These are phyloP conservation scores for Sphaeramia orbicularis DNA, from an alignment of 2,797 vertebrate genomes.

Conservation along the genomic window DNA sequence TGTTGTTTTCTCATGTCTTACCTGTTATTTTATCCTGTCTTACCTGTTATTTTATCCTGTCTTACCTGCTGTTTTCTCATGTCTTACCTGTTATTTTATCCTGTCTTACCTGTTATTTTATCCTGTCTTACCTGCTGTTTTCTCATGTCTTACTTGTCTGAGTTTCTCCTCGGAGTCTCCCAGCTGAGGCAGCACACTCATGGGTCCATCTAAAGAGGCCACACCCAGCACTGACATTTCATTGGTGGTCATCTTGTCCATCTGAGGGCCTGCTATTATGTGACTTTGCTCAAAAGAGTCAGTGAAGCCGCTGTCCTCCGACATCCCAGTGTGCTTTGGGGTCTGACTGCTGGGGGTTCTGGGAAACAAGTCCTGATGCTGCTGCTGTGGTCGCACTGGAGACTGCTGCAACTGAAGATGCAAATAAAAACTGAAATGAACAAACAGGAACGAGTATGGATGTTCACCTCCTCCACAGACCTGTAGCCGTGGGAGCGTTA, in stretches of 20 bases:
- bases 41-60: too few relatives aligned
- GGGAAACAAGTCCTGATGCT: constrained; percentile 84
- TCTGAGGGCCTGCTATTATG: constrained; percentile 80
- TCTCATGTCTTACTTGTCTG: constrained; percentile 88
- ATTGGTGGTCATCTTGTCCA: constrained; percentile 64
- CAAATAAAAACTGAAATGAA: neutral
- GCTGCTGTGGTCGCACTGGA: constrained; percentile 75
- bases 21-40: constrained; percentile 82
- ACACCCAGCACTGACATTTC: constrained; percentile 61
- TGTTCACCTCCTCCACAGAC: neutral
- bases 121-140: too few relatives aligned
- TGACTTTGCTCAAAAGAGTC: constrained; percentile 89
- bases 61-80: neutral
- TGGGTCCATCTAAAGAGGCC: constrained; percentile 77
- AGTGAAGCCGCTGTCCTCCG: constrained; percentile 74
- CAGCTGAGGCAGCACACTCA: constrained; percentile 84
- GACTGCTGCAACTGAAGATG: constrained; percentile 63
- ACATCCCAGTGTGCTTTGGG: constrained; percentile 83
- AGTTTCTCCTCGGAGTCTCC: constrained; percentile 92
- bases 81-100: constrained; percentile 86
- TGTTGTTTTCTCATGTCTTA: constrained; percentile 59
- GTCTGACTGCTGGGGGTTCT: constrained; percentile 85
- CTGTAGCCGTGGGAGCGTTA: constrained; percentile 15
- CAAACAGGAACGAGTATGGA: neutral
- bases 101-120: constrained; percentile 91